Percentiles rank a stretch among this genome's conserved stretches.
These are phyloP conservation scores for Hystrix brachyura DNA, from an alignment of 2,113 vertebrate genomes.

Conservation along the genomic window DNA sequence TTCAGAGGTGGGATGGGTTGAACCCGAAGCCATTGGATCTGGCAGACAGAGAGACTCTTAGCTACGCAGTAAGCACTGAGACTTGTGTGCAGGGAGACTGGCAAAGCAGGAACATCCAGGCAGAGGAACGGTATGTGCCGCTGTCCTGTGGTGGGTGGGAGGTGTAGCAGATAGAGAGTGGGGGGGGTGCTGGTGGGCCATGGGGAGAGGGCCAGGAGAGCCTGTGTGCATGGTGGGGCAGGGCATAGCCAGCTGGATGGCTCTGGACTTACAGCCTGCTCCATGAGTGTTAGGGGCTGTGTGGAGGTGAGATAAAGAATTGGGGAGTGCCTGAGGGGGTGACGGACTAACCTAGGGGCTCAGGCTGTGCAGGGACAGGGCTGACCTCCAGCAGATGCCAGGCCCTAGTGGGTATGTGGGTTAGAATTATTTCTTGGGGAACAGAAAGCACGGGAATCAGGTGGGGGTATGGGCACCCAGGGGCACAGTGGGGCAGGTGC, in stretches of 20 bases:
- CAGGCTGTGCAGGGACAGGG: rapidly evolving
- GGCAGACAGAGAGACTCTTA: not conserved
- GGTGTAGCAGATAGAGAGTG: not conserved
- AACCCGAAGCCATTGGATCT: not conserved
- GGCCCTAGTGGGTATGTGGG: not conserved
- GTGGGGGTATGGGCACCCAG: not conserved
- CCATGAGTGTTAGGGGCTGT: not conserved
- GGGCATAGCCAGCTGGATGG: not conserved
- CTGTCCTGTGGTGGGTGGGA: not conserved
- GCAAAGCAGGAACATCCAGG: rapidly evolving
- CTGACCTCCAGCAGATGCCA: conserved; percentile 75
- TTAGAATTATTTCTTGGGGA: conserved; percentile 35
- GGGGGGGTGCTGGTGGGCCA: rapidly evolving
- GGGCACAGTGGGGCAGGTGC: not conserved
- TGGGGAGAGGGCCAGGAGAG: not conserved
- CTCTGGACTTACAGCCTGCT: not conserved
- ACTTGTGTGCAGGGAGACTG: not conserved
- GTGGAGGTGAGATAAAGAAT: not conserved
- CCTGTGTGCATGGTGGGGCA: no score
- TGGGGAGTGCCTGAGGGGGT: not conserved
- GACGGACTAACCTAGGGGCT: not conserved
- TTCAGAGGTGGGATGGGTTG: no score
- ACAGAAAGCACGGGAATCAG: not conserved
- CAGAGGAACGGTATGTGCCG: not conserved
- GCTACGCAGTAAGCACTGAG: not conserved